A percentile compares a stretch with the other conserved stretches of the same genome.
Conservation (phyloP, 2,113 vertebrate species). For the Brachyistius frenatus region DNA sequence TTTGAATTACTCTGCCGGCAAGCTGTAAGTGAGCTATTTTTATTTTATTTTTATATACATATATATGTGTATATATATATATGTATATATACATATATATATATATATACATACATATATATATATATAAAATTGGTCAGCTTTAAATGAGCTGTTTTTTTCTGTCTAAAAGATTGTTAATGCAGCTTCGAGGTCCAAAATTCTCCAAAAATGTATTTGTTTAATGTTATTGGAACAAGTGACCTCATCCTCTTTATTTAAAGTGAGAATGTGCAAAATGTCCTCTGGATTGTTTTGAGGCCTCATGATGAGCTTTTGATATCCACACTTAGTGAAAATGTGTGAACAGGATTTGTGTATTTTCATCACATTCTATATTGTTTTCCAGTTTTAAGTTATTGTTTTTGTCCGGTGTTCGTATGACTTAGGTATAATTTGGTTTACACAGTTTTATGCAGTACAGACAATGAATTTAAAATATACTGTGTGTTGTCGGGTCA, state of each 20-base stretch:
- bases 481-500: slow-evolving; percentile 35
- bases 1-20: slow-evolving; percentile 36
- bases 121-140: slow-evolving; percentile 13
- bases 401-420: slow-evolving; percentile 59
- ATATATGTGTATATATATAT: slow-evolving; percentile 13
- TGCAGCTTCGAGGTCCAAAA: slow-evolving; percentile 65
- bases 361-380: slow-evolving; percentile 64
- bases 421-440: slow-evolving; percentile 60
- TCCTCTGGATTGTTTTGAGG: slow-evolving; percentile 35
- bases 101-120: slow-evolving; percentile 14
- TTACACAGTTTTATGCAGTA: slow-evolving; percentile 72
- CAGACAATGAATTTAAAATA: slow-evolving; percentile 40
- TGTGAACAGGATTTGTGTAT: slow-evolving; percentile 54
- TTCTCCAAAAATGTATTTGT: slow-evolving; percentile 31
- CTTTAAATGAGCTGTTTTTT: slow-evolving; percentile 26
- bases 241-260: slow-evolving; percentile 58
- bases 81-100: slow-evolving; percentile 19
- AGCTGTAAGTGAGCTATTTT: slow-evolving; percentile 12
- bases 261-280: slow-evolving; percentile 62
- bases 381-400: slow-evolving; percentile 72
- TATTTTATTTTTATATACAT: not conserved
- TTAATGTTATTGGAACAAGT: slow-evolving; percentile 33
- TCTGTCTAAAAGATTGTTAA: slow-evolving; percentile 47
- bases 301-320: slow-evolving; percentile 50
- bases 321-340: slow-evolving; percentile 36